Evolutionary conservation across 1,140 invertebrate genomes (phyloP), one percentile per base, ranked within the genome.

Genomic region (Dinoponera quadriceps): DNA sequence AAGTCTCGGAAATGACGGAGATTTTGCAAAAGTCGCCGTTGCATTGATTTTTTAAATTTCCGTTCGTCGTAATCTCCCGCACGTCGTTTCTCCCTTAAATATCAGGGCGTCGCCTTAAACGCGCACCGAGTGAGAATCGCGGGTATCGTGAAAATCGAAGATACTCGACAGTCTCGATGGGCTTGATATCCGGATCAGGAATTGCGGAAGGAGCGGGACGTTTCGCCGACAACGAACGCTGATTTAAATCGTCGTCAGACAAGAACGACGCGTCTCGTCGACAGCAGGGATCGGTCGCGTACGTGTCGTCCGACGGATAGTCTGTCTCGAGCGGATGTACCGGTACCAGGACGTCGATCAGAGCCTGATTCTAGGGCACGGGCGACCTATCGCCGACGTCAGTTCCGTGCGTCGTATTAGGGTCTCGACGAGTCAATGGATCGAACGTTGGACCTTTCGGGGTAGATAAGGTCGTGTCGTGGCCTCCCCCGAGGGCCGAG

Each of bases 401-500:
- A 80, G 51, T 80, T 80, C 65, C 75, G 75, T 80, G 75, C 65
- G 75, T 57, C 75, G 65, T 80, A 80, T 80, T 80, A 80, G 75
- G 75, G 75, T 80, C 75, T 80, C 75, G 75, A 80, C 75, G 75
- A 80, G 51, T 80, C 75, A 80, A 80, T 80, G 75, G 75, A 71
- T 80, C 75, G 75, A 80, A 80, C 54, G 75, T 57, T 57, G 75
- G 75, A 80, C 65, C 75, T 80, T 80, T 80, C 65, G 75, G 48
- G 65, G 27, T 71, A 80, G 75, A 80, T 80, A 80, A 80, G 75
- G 75, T 80, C 65, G 51, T 80, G 75, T 80, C 75, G 75, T 80
- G 33, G 75, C 57, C 22, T 7, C 16, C 27, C 29, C 51, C 18
- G 22, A 33, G 54, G 65, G 25, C 22, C 33, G 25, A 33, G 9